These are phyloP conservation scores for Tupaia chinensis DNA, from an alignment of 2,113 vertebrate species.

Conservation along the genomic window DNA sequence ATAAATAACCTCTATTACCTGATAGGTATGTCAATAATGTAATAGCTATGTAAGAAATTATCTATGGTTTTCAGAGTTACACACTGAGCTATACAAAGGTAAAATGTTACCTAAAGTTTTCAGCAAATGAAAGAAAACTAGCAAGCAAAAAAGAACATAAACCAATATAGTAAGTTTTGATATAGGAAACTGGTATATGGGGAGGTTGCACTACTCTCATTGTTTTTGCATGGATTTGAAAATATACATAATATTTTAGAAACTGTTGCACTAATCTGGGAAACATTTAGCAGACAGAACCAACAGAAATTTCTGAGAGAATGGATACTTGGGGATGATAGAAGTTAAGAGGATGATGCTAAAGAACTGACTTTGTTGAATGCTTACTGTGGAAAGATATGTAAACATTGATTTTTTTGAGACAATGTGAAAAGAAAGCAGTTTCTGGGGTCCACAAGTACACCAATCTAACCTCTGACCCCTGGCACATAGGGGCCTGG, in stretches of 20 bases:
- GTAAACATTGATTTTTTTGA: not conserved
- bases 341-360: not conserved
- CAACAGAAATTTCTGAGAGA: not conserved
- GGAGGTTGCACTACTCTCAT: not conserved
- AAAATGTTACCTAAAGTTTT: not conserved
- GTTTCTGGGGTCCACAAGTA: not conserved
- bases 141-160: not conserved
- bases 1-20: not conserved
- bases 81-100: not conserved
- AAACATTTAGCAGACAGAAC: not conserved
- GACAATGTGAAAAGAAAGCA: not conserved
- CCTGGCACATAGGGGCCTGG: not conserved
- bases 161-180: not conserved
- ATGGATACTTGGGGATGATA: not conserved
- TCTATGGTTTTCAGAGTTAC: not conserved
- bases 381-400: not conserved
- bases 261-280: not conserved
- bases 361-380: not conserved
- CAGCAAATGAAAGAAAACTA: not conserved
- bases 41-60: not conserved
- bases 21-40: not conserved
- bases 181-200: not conserved
- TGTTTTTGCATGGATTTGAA: not conserved
- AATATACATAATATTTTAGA: constrained; percentile 12
- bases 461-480: not conserved